These are phyloP conservation scores for Emydoidea blandingii DNA, from an alignment of 2,797 vertebrate species.

Conservation along the genomic window DNA sequence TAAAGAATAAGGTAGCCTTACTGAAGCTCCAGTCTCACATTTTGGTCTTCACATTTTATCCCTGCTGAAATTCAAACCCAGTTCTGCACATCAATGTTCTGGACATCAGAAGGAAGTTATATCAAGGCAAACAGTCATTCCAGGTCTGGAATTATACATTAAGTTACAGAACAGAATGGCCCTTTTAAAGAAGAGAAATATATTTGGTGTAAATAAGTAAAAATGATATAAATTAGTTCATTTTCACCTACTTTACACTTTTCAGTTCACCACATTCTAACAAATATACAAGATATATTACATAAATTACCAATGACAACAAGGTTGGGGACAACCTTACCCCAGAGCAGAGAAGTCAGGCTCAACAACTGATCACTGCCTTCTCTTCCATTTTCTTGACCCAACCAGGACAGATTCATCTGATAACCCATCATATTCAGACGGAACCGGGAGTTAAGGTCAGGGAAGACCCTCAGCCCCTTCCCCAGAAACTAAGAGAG, in stretches of 20 bases:
- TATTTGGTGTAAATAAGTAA: not conserved
- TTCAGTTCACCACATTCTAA: not conserved
- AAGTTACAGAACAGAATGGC: not conserved
- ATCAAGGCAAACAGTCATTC: not conserved
- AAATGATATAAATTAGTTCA: accelerated
- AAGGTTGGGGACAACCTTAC: no score
- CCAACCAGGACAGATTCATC: no score
- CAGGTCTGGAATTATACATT: not conserved
- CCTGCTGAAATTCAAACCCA: accelerated
- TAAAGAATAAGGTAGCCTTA: not conserved
- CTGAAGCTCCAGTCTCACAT: not conserved
- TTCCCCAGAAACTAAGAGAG: no score
- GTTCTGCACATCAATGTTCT: accelerated
- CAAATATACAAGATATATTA: accelerated
- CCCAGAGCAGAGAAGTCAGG: no score
- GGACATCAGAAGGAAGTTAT: not conserved
- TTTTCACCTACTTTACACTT: not conserved
- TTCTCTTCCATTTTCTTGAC: no score
- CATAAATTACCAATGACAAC: not conserved
- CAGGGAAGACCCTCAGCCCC: no score
- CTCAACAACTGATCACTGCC: no score
- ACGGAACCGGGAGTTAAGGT: no score
- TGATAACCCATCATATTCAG: no score
- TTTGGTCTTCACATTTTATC: accelerated
- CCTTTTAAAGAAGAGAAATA: not conserved